Base-by-base conservation (phyloP, 2,797 vertebrate genomes). In the Nyctalus aviator region DNA sequence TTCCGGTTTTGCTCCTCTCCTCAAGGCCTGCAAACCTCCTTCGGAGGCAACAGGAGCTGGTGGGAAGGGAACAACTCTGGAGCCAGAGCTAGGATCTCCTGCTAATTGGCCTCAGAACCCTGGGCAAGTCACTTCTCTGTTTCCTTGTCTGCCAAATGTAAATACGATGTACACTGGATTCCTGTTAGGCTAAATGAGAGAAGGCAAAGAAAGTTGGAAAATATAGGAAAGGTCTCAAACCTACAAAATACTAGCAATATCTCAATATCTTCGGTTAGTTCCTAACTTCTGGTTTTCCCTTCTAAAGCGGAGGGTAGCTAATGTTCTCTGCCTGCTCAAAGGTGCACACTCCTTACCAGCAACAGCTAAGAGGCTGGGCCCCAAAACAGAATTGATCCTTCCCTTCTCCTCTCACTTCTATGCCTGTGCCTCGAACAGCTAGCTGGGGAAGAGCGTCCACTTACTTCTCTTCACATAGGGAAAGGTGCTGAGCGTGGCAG, bases 141-240 rank as follows among this genome's bases (percentile, higher is more conserved):
- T 93, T 88, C 59, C 79, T 79, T 44, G 15, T 68, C 91, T 79
- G 72, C 66, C 21, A 37, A 37, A 78, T 84, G 75, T 78, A 88
- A 93, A 83, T 68, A 30, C 10, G 77, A 48, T 83, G 77, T 55
- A 57, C 32, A 14, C 30, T 72, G 30, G 37, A 62, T 89, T 92
- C 30, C 71, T 77, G 88, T 83, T 90, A 94, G 73, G 72, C 25
- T 93, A 93, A 77, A 66, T 75, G 64, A 72, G 35, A 90, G 50
- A 68, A 88, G 85, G 94, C 35, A 73, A 78, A 68, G 71, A 18
- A 57, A 83, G n/a, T 41, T 84, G 66, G 73, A 21, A 88, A 88
- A 84, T 14, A 76, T 1, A 57, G 35, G 37, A 68, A 95, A 94
- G 30, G 62, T 72, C 84, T 88, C 41, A 82, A 72, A 88, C 93